Percentiles rank a stretch among this genome's conserved stretches.
phyloP scores from a whole-genome alignment of 2,888 invertebrate genomes.

The Synergus gifuensis region DNA sequence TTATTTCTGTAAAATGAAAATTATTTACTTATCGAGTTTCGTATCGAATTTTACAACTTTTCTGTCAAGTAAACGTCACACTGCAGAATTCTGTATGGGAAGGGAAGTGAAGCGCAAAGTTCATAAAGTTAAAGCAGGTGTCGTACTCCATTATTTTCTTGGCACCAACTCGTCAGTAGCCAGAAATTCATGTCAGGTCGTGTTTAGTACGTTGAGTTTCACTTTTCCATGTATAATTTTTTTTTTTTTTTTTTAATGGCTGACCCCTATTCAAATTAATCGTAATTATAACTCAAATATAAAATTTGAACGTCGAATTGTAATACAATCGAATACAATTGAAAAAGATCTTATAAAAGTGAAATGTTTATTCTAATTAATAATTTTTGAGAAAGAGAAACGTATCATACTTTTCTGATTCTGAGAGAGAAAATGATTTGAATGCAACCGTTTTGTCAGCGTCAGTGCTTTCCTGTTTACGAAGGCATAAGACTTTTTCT shows the following conservation, averaged over 20 bases:
- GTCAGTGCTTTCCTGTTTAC: constrained; percentile 31
- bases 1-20: too few relatives aligned
- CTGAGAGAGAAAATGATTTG: not conserved
- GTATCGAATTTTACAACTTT: not conserved
- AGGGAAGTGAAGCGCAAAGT: constrained; percentile 32
- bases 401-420: not conserved
- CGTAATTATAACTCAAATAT: not conserved
- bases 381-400: not conserved
- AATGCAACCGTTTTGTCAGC: constrained; percentile 1
- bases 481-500: constrained; percentile 4
- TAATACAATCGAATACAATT: not conserved
- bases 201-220: constrained; percentile 28
- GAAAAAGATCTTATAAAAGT: too few relatives aligned
- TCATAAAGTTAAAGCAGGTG: constrained; percentile 28
- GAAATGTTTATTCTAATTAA: too few relatives aligned
- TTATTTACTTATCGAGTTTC: not conserved
- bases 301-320: not conserved
- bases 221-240: constrained; percentile 17
- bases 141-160: constrained; percentile 26
- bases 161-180: constrained; percentile 35
- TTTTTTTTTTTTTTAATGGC: constrained; percentile 12
- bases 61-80: constrained; percentile 8
- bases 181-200: constrained; percentile 30
- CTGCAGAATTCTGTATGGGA: constrained; percentile 10
- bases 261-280: not conserved